Evolutionary conservation across 2,888 invertebrate species (phyloP).

Genomic region (Tachystola acroxantha): DNA sequence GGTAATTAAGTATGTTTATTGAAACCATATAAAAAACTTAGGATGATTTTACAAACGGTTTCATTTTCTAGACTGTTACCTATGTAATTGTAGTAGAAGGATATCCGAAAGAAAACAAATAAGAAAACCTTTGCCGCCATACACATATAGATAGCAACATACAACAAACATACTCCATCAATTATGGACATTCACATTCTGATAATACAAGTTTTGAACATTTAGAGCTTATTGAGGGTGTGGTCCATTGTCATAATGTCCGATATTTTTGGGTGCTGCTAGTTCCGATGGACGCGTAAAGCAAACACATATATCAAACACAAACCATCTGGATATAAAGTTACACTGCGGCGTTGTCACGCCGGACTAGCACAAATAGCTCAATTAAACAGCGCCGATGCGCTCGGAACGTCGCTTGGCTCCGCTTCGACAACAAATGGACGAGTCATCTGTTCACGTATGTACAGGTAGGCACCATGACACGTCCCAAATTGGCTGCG

Average conservation of each 20-base stretch:
- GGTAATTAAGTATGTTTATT: too few relatives aligned
- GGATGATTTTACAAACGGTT: too few relatives aligned
- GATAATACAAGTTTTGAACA: too few relatives aligned
- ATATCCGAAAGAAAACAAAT: too few relatives aligned
- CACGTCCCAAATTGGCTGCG: constrained; percentile 61
- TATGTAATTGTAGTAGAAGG: too few relatives aligned
- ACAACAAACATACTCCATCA: too few relatives aligned
- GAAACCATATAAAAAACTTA: too few relatives aligned
- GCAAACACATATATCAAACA: constrained; percentile 20
- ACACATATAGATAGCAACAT: too few relatives aligned
- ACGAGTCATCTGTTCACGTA: constrained; percentile 47
- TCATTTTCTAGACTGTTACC: too few relatives aligned
- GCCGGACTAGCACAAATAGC: constrained; percentile 63
- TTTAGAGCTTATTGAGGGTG: too few relatives aligned
- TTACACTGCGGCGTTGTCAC: constrained; percentile 48
- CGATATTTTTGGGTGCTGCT: neutral
- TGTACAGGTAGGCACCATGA: constrained; percentile 39
- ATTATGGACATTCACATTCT: too few relatives aligned
- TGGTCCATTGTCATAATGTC: neutral
- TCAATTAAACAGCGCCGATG: constrained; percentile 60
- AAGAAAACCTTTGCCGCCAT: too few relatives aligned
- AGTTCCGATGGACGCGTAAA: neutral
- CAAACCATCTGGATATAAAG: constrained; percentile 43
- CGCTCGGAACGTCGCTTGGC: constrained; percentile 40
- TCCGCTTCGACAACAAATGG: constrained; percentile 39